Base-by-base conservation (phyloP, 2,797 vertebrate genomes). In the Balearica regulorum region DNA sequence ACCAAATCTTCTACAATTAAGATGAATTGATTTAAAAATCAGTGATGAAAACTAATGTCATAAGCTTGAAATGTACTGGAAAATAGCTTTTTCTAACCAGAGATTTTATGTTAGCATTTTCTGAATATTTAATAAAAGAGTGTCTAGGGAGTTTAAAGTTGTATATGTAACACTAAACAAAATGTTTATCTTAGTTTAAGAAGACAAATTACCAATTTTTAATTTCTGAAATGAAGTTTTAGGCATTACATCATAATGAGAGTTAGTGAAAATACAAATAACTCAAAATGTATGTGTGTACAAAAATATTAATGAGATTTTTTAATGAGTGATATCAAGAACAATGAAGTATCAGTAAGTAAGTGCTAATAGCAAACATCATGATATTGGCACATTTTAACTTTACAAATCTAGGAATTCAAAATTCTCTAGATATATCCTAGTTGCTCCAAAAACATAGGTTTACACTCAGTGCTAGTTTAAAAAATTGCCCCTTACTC, bases 1-100 rank as follows among this genome's bases (percentile, higher is more conserved):
- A 79, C 82, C 87, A 72, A 46, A 91, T 93, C 72, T 72, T 94
- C 57, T 83, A 68, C 82, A 97, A 94, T 91, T 95, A 87, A 57
- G 87, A 77, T 53, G 1, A 93, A 93, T 69, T 87, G 84, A 93
- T 87, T 93, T 76, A 46, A 70, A 96, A 90, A 75, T 64, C 29
- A 77, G 39, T 68, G 43, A 80, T 41, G 48, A 89, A 87, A 92
- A 82, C 35, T 35, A 83, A 68, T 44, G 29, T 11, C 72, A 84
- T 96, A 80, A 91, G 87, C 11, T 33, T 87, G 12, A 84, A 92
- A 88, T 69, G 66, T 55, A 70, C 43, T 60, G 31, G 68, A 84
- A 96, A 93, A 89, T 48, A 93, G 16, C n/a, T 82, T 84, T 54
- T 86, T 94, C 31, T 87, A 89, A 51, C 5, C 15, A 90, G 46